Evolutionary conservation across 2,797 vertebrate genomes (phyloP).

Genomic region (Erethizon dorsatum): DNA sequence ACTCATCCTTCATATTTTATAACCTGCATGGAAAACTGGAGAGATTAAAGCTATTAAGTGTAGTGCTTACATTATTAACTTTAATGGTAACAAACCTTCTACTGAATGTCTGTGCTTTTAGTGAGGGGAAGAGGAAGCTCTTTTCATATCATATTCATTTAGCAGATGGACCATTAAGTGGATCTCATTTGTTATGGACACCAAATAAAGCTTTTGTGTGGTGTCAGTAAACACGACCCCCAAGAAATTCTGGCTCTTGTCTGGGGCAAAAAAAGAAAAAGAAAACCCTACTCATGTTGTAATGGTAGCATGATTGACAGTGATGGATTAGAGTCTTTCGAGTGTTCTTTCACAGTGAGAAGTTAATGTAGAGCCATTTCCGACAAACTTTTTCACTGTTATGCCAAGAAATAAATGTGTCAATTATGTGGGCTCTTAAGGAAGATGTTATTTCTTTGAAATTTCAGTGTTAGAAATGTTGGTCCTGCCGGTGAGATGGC

Average conservation of each 20-base stretch:
- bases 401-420: constrained; percentile 64
- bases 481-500: no score
- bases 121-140: background rate
- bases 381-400: constrained; percentile 49
- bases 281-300: background rate
- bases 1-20: constrained; percentile 53
- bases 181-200: background rate
- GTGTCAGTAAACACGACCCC: constrained; percentile 28
- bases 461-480: constrained; percentile 40
- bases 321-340: constrained; percentile 65
- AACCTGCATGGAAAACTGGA: background rate
- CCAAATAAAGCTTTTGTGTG: background rate
- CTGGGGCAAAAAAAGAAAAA: background rate
- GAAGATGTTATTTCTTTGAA: constrained; percentile 60
- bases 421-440: constrained; percentile 15
- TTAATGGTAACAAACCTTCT: background rate
- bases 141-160: constrained; percentile 54
- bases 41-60: constrained; percentile 56
- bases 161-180: constrained; percentile 39
- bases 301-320: constrained; percentile 19
- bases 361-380: constrained; percentile 72
- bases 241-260: background rate
- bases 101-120: background rate
- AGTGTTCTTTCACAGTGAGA: background rate
- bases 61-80: constrained; percentile 56